These are phyloP conservation scores for Mormyrus iriodes DNA, from an alignment of 2,113 vertebrate genomes.

Conservation along the genomic window DNA sequence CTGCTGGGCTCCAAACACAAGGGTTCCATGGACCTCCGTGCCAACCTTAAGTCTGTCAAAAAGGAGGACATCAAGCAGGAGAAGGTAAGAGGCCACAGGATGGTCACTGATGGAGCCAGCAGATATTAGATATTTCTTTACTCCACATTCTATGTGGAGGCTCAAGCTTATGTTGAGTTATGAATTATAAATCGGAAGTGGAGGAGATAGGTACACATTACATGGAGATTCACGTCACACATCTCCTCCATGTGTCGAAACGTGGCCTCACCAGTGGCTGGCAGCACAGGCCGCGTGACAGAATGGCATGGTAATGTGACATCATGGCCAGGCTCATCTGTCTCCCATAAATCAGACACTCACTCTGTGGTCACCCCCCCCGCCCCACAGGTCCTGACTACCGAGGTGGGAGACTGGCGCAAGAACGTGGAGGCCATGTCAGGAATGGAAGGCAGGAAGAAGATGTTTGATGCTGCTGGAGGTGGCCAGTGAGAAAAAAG, in stretches of 20 bases:
- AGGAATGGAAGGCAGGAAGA: constrained; percentile 97
- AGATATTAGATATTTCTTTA: background rate
- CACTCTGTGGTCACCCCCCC: background rate
- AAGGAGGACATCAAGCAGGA: constrained; percentile 74
- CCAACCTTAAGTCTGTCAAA: constrained; percentile 83
- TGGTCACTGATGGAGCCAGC: background rate
- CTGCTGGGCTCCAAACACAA: constrained; percentile 84
- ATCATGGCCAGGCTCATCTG: background rate
- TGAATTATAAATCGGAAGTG: background rate
- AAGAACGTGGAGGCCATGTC: constrained; percentile 99
- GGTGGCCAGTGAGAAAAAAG: constrained; percentile 47
- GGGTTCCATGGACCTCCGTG: constrained; percentile 79
- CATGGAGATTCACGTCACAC: background rate
- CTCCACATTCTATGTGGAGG: background rate
- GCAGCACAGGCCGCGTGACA: background rate
- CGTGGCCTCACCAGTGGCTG: background rate
- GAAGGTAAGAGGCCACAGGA: constrained; percentile 56
- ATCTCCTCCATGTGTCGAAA: background rate
- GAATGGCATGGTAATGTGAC: background rate
- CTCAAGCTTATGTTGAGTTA: background rate
- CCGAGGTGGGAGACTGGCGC: constrained; percentile 90
- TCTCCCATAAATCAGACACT: background rate
- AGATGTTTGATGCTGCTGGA: constrained; percentile 92
- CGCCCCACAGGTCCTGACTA: constrained; percentile 70
- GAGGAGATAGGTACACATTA: background rate